phyloP scores from a whole-genome alignment of 2,797 vertebrate genomes.

The Aselliscus stoliczkanus region DNA sequence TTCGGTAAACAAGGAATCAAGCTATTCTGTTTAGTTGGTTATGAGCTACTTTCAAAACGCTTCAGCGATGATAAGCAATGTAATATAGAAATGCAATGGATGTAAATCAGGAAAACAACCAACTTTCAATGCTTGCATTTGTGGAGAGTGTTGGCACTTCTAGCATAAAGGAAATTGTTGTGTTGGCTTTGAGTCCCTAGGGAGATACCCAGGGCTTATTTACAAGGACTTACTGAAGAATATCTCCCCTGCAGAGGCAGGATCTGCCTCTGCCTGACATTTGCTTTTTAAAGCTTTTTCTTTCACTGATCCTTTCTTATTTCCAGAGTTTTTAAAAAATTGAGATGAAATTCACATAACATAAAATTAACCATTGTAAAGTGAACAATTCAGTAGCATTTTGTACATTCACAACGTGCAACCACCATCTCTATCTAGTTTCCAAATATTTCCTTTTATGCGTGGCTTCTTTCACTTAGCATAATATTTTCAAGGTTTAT shows the following conservation, averaged over 20 bases:
- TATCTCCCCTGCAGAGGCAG: neutral
- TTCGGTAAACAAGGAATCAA: constrained; percentile 74
- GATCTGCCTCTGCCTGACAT: neutral
- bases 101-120: neutral
- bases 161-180: neutral
- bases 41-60: constrained; percentile 34
- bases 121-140: neutral
- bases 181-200: neutral
- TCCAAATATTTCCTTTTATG: neutral
- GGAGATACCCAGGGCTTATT: neutral
- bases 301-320: neutral
- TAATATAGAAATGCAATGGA: neutral
- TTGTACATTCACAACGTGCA: neutral
- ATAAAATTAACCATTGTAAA: neutral
- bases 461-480: neutral
- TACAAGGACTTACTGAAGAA: neutral
- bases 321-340: neutral
- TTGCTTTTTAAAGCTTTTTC: neutral
- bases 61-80: neutral
- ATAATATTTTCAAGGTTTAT: neutral
- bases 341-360: neutral
- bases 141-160: neutral
- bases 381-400: neutral
- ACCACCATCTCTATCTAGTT: neutral
- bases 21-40: constrained; percentile 41